Evolutionary conservation across 2,888 invertebrate species (phyloP), one percentile per base, ranked within the genome.

Genomic region (Lumbricus terrestris): DNA sequence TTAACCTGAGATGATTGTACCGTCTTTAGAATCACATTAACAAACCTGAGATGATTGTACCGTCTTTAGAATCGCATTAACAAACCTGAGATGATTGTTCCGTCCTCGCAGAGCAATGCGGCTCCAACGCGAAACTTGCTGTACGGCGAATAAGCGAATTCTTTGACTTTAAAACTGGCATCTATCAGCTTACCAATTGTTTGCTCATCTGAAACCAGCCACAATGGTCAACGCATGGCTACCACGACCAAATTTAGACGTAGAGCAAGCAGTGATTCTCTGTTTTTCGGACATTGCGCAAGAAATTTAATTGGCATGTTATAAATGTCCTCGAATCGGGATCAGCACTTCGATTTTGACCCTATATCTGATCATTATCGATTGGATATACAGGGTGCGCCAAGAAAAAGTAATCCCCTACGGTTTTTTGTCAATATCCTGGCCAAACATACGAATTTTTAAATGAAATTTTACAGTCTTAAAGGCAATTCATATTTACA

Each of bases 71-170:
- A n/a, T n/a, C n/a, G 15, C 34, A 34, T 33, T 82, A 88, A 34
- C 34, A 88, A 34, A 18, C 13, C n/a, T 33, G 35, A 92, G 89
- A 91, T 90, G 23, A 92, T 85, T 1, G 90, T 90, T 37, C 92
- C 93, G 37, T 92, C 92, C 18, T 90, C 54, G 38, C 92, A 90
- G 18, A 93, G 92, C 54, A 93, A 35, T n/a, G 93, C 92, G 23
- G 92, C 92, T 13, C 93, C 93, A 4, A 93, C 93, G n/a, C 91
- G 92, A 90, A 93, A 93, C 15, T 93, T 92, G 83, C 92, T 92
- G 91, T 93, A 93, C 6, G 92, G 92, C 89, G 91, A 92, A 90
- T 93, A 93, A 4, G 93, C 92, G 82, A 90, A n/a, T 38, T 92
- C 69, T 91, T 92, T 93, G 8, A 90, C 93, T 15, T 89, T 37